Conservation (phyloP, 2,113 vertebrate species). For the Mormyrus lacerda region DNA sequence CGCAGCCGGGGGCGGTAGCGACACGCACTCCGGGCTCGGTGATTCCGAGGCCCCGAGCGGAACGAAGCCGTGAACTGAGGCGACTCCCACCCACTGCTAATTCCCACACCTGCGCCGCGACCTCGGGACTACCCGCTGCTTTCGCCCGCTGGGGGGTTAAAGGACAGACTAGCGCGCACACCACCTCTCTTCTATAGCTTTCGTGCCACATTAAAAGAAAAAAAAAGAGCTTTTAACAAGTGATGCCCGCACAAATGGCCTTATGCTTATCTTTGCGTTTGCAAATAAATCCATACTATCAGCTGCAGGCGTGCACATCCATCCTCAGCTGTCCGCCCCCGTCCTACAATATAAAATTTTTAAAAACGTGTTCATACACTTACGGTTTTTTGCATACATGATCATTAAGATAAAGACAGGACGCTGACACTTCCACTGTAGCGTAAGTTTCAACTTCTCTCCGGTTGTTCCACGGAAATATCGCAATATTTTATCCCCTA, state of each 20-base stretch:
- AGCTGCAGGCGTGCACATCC: neutral
- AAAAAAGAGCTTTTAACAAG: neutral
- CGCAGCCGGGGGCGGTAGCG: constrained; percentile 53
- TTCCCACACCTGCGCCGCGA: constrained; percentile 42
- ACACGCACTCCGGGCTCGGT: constrained; percentile 51
- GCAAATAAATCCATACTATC: neutral
- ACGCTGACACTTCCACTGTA: neutral
- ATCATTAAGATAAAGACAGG: neutral
- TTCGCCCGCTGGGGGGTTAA: constrained; percentile 44
- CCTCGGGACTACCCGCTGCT: constrained; percentile 36
- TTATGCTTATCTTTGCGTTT: neutral
- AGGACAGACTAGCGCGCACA: constrained; percentile 23
- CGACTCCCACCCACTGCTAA: constrained; percentile 36
- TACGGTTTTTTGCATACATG: neutral
- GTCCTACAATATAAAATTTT: neutral
- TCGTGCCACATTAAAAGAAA: neutral
- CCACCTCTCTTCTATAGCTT: constrained; percentile 29
- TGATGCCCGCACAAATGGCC: neutral
- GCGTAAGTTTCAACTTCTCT: constrained; percentile 13
- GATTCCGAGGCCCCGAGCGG: constrained; percentile 55
- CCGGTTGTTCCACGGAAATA: constrained; percentile 1
- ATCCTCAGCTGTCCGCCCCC: neutral
- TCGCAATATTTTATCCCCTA: constrained; percentile 4
- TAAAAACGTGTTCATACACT: constrained; percentile 1
- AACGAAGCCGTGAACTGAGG: constrained; percentile 44